Conservation (phyloP, 2,113 vertebrate species). For the Sinocyclocheilus anshuiensis region DNA sequence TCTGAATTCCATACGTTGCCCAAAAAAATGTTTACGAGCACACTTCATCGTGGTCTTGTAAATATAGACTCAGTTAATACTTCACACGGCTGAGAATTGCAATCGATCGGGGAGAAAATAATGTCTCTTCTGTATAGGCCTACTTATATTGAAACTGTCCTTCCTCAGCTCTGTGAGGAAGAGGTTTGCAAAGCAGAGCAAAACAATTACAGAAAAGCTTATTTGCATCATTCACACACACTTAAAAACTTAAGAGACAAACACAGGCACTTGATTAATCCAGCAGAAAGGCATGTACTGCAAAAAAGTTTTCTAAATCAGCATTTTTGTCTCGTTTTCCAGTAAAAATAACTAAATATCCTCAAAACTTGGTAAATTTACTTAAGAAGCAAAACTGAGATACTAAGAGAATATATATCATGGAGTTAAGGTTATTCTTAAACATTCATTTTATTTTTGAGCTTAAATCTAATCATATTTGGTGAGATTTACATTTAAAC, state of each 20-base stretch:
- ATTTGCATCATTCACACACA: slow-evolving; percentile 9
- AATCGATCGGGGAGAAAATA: neutral
- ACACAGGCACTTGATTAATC: neutral
- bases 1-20: neutral
- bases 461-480: neutral
- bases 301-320: neutral
- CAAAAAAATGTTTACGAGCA: neutral
- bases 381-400: neutral
- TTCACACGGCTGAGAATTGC: slow-evolving; percentile 2
- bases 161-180: neutral
- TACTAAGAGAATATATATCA: neutral
- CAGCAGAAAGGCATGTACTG: neutral
- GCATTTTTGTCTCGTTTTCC: neutral
- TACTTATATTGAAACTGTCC: neutral
- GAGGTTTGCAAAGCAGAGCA: neutral
- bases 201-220: slow-evolving; percentile 1
- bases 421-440: too few species aligned
- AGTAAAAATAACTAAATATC: neutral
- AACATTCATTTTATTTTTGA: too few species aligned
- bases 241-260: slow-evolving; percentile 1
- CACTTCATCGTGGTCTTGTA: slow-evolving; percentile 13
- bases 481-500: neutral
- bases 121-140: slow-evolving; percentile 7
- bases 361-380: neutral
- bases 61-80: slow-evolving; percentile 31